A percentile compares a stretch with the other conserved stretches of the same genome.
phyloP scores from a whole-genome alignment of 1,140 invertebrate species.

The Cotesia vestalis region DNA sequence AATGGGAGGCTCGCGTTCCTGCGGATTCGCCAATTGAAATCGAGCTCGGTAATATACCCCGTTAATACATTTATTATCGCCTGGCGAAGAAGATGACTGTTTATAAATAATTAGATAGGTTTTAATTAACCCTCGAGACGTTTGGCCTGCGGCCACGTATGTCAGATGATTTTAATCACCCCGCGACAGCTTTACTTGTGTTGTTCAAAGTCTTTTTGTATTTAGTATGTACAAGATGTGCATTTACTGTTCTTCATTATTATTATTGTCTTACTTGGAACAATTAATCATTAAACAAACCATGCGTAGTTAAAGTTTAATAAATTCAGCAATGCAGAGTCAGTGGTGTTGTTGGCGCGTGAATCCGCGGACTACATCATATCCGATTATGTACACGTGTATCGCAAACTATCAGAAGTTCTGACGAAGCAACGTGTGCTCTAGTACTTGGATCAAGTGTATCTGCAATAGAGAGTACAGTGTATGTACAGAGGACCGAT shows the following conservation, averaged over 20 bases:
- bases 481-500: conserved; percentile 13
- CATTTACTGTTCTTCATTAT: neutral
- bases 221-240: neutral
- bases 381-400: conserved; percentile 16
- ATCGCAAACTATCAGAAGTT: neutral
- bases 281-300: no score
- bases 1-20: conserved; percentile 34
- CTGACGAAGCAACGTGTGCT: no score
- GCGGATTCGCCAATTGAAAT: conserved; percentile 40
- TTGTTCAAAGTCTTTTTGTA: conserved; percentile 2
- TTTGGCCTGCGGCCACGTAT: conserved; percentile 38
- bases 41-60: neutral
- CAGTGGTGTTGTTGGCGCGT: neutral
- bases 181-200: conserved; percentile 12
- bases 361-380: conserved; percentile 24
- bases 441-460: no score
- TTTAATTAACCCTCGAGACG: conserved; percentile 65
- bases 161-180: conserved; percentile 46
- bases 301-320: no score
- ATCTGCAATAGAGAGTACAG: conserved; percentile 5
- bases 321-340: no score
- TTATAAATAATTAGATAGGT: conserved; percentile 68
- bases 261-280: no score
- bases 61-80: conserved; percentile 57
- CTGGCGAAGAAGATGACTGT: conserved; percentile 61